Evolutionary conservation across 2,113 vertebrate species (phyloP).

Genomic region (Callionymus lyra): DNA sequence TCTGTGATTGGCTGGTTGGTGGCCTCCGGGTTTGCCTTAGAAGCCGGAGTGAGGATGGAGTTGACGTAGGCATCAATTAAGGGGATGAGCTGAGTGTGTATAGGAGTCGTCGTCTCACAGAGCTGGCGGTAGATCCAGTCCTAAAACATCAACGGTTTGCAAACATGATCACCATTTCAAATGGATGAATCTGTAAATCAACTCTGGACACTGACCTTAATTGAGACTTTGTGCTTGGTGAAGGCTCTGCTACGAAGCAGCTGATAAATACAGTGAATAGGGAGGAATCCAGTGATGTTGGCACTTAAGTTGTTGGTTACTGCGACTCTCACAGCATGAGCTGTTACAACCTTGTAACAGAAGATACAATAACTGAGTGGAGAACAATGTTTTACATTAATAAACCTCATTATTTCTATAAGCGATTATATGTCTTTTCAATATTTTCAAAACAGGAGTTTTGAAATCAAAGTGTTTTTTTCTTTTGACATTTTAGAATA

Average conservation of each 20-base stretch:
- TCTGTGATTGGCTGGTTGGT: conserved; percentile 97
- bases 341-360: conserved; percentile 83
- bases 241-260: conserved; percentile 91
- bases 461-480: no score
- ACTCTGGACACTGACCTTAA: conserved; percentile 72
- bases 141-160: conserved; percentile 45
- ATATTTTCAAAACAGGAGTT: no score
- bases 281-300: conserved; percentile 93
- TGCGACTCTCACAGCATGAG: conserved; percentile 91
- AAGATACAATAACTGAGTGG: no score
- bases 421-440: no score
- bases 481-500: no score
- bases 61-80: conserved; percentile 95
- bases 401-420: no score
- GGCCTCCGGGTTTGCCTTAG: conserved; percentile 94
- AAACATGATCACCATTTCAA: no score
- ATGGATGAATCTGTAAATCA: no score
- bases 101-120: conserved; percentile 86
- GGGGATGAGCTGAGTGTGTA: conserved; percentile 91
- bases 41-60: conserved; percentile 93
- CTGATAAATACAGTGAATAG: conserved; percentile 98
- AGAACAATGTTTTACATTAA: no score
- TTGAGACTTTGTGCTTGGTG: conserved; percentile 98
- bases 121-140: conserved; percentile 98
- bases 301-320: conserved; percentile 92